phyloP scores from a whole-genome alignment of 2,113 vertebrate genomes.

The Pituophis catenifer region DNA sequence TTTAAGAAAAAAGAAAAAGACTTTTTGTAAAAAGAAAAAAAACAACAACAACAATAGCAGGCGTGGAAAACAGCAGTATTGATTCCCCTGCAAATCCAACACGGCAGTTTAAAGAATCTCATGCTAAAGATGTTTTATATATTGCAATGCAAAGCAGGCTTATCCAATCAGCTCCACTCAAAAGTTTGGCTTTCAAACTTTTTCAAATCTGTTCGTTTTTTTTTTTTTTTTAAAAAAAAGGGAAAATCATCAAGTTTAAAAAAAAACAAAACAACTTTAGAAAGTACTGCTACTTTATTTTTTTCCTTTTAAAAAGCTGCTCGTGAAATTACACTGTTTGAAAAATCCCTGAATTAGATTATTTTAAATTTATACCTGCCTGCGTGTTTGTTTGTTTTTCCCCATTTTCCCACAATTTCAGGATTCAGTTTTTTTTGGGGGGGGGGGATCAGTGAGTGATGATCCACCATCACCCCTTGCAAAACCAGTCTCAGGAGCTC shows the following conservation, averaged over 20 bases:
- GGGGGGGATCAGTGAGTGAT: not conserved
- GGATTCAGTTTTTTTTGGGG: not conserved
- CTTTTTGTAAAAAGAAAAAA: not conserved
- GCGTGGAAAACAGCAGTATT: not conserved
- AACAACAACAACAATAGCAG: not conserved
- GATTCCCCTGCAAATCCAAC: not conserved
- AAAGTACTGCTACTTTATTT: not conserved
- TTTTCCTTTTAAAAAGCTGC: not conserved
- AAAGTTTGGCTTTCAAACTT: not conserved
- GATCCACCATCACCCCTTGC: too few relatives aligned
- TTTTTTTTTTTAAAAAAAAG: too few relatives aligned
- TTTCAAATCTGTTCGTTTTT: not conserved
- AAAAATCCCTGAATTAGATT: not conserved
- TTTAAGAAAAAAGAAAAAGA: not conserved
- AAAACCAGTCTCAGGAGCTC: too few relatives aligned
- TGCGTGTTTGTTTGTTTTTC: accelerated
- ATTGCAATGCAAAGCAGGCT: not conserved
- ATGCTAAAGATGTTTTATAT: not conserved
- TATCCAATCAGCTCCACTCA: not conserved
- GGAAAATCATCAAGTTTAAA: not conserved
- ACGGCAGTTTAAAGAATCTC: not conserved
- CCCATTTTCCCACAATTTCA: not conserved
- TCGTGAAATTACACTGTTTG: not conserved
- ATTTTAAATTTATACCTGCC: not conserved
- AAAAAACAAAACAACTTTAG: not conserved